Percentiles rank a stretch among this genome's conserved stretches.
Evolutionary conservation across 2,888 invertebrate genomes (phyloP).

Genomic region (Dorcus parallelipipedus): DNA sequence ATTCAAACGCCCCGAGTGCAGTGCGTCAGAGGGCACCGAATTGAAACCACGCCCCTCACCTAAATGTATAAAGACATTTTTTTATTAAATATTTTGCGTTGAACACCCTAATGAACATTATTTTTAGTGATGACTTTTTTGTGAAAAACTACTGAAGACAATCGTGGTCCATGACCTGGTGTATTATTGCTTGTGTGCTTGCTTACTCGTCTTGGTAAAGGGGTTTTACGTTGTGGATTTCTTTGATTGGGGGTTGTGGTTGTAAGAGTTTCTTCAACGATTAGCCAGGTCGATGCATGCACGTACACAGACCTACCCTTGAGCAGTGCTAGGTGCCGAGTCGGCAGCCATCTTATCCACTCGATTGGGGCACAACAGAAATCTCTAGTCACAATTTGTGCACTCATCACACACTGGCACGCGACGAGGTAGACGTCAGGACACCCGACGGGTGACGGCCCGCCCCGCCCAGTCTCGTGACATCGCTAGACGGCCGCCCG

Average conservation of each 20-base stretch:
- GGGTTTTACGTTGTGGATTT: neutral
- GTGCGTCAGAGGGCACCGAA: conserved; percentile 14
- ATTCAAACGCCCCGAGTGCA: neutral
- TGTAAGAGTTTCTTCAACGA: neutral
- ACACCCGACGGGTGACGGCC: conserved; percentile 44
- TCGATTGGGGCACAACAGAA: conserved; percentile 26
- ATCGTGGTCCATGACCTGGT: too few relatives aligned
- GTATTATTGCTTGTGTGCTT: too few relatives aligned
- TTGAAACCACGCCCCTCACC: conserved; percentile 39
- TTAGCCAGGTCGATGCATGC: neutral
- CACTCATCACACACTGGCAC: conserved; percentile 39
- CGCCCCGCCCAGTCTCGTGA: conserved; percentile 50
- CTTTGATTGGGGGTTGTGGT: neutral
- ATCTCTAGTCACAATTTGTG: conserved; percentile 36
- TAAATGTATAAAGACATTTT: conserved; percentile 12
- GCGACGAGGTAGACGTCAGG: conserved; percentile 40
- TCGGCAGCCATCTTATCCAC: conserved; percentile 46
- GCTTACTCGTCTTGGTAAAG: too few relatives aligned
- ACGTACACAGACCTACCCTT: conserved; percentile 36
- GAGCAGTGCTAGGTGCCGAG: conserved; percentile 35
- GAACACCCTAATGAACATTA: conserved; percentile 26
- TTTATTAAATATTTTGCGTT: conserved; percentile 16
- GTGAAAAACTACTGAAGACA: too few relatives aligned
- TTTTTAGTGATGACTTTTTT: too few relatives aligned
- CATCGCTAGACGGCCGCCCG: conserved; percentile 48